phyloP scores from a whole-genome alignment of 92 coral and sea anemone genomes.

The Parazoanthus darwini region DNA sequence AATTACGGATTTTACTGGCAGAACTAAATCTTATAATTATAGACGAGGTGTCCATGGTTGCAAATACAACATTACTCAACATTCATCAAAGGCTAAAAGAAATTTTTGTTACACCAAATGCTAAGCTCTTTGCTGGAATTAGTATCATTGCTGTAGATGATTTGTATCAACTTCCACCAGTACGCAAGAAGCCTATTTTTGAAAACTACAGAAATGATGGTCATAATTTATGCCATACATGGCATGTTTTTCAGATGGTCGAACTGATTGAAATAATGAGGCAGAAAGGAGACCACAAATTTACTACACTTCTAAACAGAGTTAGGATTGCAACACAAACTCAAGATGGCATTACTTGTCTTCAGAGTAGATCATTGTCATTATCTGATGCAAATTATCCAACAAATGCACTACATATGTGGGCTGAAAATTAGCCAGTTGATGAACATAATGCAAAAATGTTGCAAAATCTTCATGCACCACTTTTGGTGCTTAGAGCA shows the following conservation, averaged over 20 bases:
- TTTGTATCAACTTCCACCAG: too few relatives aligned
- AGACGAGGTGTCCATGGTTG: slow-evolving; percentile 60
- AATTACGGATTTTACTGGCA: neutral
- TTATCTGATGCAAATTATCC: slow-evolving; percentile 29
- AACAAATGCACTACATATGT: slow-evolving; percentile 32
- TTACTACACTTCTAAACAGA: slow-evolving; percentile 15
- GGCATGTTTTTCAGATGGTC: too few relatives aligned
- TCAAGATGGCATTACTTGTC: slow-evolving; percentile 7
- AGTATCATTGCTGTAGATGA: too few relatives aligned
- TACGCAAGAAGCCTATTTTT: too few relatives aligned
- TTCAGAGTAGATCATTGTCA: slow-evolving; percentile 13
- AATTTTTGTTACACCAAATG: slow-evolving; percentile 57
- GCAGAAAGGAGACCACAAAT: slow-evolving; percentile 37
- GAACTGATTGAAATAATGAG: too few relatives aligned
- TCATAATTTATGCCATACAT: too few relatives aligned
- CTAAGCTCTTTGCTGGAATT: slow-evolving; percentile 4
- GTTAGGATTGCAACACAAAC: too few relatives aligned
- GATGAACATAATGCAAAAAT: neutral
- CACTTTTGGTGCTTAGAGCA: neutral
- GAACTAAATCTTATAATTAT: slow-evolving; percentile 23
- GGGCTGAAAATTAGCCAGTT: slow-evolving; percentile 31
- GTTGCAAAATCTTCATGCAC: too few relatives aligned
- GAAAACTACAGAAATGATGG: too few relatives aligned
- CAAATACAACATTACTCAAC: slow-evolving; percentile 46
- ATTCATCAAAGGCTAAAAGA: slow-evolving; percentile 5